Conservation (phyloP, 2,113 vertebrate genomes). For the Phalacrocorax carbo region DNA sequence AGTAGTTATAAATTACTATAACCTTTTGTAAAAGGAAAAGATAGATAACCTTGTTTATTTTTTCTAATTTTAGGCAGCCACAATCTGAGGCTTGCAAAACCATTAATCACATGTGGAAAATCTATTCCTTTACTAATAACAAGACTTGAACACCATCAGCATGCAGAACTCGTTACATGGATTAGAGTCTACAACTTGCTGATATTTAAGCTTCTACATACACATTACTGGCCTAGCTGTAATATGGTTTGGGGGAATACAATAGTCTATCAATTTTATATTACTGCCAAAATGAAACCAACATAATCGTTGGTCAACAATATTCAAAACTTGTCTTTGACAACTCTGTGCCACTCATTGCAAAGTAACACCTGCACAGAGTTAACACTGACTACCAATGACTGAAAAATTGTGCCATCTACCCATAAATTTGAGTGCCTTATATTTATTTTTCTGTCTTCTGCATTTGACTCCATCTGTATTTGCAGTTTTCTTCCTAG, state of each 20-base stretch:
- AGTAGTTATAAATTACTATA: background rate
- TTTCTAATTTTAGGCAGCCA: background rate
- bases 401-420: background rate
- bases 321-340: background rate
- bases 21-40: background rate
- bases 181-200: background rate
- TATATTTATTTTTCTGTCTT: background rate
- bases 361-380: background rate
- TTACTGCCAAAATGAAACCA: background rate
- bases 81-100: background rate
- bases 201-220: background rate
- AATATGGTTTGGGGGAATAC: background rate
- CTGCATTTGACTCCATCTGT: background rate
- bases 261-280: background rate
- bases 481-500: background rate
- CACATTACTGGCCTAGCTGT: background rate
- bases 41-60: background rate
- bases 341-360: background rate
- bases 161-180: fast-evolving
- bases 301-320: background rate
- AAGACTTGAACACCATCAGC: background rate
- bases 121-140: background rate
- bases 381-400: background rate
- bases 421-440: background rate
- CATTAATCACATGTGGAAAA: background rate